A percentile compares a stretch with the other conserved stretches of the same genome.
phyloP scores from a whole-genome alignment of 2,888 invertebrate genomes.

The Drosophila mulleri region DNA sequence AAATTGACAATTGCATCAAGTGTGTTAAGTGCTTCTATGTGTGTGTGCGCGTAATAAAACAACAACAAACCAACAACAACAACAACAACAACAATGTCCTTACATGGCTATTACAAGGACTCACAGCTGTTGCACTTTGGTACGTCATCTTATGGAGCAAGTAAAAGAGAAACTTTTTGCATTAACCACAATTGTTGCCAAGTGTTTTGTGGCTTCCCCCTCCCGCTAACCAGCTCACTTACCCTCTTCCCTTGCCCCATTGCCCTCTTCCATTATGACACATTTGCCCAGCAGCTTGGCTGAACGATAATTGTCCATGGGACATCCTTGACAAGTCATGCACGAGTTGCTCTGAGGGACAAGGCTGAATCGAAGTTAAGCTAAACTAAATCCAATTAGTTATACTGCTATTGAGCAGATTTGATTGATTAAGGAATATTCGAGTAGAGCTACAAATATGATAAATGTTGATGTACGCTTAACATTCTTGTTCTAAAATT shows the following conservation, averaged over 20 bases:
- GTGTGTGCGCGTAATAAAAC: constrained; percentile 12
- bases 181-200: constrained; percentile 43
- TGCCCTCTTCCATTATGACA: constrained; percentile 56
- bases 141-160: constrained; percentile 15
- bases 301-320: constrained; percentile 69
- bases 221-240: too few relatives aligned
- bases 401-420: constrained; percentile 18
- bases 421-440: constrained; percentile 37
- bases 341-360: constrained; percentile 27
- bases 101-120: constrained; percentile 53
- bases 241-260: neutral
- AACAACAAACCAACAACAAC: constrained; percentile 24
- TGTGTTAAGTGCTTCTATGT: constrained; percentile 53
- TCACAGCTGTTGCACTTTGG: constrained; percentile 51
- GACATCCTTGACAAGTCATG: constrained; percentile 55
- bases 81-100: constrained; percentile 12
- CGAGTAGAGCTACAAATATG: neutral
- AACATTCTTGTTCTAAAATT: too few relatives aligned
- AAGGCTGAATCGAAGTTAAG: constrained; percentile 44
- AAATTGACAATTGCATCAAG: constrained; percentile 75
- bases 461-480: too few relatives aligned
- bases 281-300: constrained; percentile 49
- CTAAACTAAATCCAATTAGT: constrained; percentile 18
- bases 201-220: constrained; percentile 3
- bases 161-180: constrained; percentile 37